Conservation (phyloP, 2,888 invertebrate genomes). For the Tipula unca region DNA sequence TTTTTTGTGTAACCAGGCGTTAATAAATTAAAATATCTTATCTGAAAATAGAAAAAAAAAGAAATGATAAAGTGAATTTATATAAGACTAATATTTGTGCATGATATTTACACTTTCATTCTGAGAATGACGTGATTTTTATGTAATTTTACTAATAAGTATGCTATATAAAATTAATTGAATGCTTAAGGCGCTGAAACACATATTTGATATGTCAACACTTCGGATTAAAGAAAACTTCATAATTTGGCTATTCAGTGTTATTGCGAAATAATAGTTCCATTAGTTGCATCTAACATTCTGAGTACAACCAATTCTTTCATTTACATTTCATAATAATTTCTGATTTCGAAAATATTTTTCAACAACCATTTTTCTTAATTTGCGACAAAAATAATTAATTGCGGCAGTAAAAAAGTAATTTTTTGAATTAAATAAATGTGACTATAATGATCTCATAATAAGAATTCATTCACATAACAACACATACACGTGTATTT, state of each 20-base stretch:
- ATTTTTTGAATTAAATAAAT: not conserved
- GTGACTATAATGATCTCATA: not conserved
- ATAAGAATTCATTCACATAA: not conserved
- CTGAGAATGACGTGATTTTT: not conserved
- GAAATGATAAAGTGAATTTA: not conserved
- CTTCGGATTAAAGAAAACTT: too few species aligned
- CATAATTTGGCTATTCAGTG: too few species aligned
- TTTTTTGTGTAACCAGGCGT: constrained; percentile 18
- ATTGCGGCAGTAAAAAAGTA: not conserved
- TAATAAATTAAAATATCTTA: constrained; percentile 1
- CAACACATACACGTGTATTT: not conserved
- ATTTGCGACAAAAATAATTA: not conserved
- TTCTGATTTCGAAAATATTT: not conserved
- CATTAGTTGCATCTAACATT: not conserved
- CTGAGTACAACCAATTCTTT: too few species aligned
- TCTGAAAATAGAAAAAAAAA: not conserved
- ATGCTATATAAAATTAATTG: too few species aligned
- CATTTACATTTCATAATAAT: not conserved
- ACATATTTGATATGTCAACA: too few species aligned
- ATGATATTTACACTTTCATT: not conserved
- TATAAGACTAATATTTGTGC: not conserved
- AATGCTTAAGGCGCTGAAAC: too few species aligned
- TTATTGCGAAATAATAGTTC: not conserved
- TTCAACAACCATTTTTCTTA: not conserved
- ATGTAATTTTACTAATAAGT: not conserved